Conservation (phyloP, 1,140 invertebrate genomes). For the Propsilocerus akamusi region DNA sequence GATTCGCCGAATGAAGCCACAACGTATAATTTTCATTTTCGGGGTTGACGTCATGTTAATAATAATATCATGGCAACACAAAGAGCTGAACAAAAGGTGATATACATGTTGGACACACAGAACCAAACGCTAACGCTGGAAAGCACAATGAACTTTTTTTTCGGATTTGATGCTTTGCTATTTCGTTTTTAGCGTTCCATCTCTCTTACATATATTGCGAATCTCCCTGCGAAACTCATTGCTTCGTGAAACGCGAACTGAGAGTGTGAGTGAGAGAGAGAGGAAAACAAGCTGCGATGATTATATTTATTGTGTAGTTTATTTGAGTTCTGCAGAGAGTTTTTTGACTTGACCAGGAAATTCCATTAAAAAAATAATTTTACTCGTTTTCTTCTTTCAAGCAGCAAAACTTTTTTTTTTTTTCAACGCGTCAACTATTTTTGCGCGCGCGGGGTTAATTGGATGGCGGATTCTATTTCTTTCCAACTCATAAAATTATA, state of each 20-base stretch:
- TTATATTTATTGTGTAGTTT: too few species aligned
- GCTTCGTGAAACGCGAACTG: too few species aligned
- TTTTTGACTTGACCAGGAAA: slow-evolving; percentile 4
- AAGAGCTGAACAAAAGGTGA: too few species aligned
- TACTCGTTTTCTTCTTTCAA: not conserved
- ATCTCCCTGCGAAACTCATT: too few species aligned
- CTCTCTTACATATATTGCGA: too few species aligned
- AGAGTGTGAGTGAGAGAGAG: too few species aligned
- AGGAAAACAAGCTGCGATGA: too few species aligned
- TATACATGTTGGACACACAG: slow-evolving; percentile 1
- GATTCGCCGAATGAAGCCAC: too few species aligned
- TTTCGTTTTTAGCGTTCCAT: not conserved
- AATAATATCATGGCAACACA: too few species aligned
- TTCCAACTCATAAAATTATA: too few species aligned
- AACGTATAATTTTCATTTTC: not conserved
- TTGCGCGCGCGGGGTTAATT: not conserved
- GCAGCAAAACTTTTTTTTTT: not conserved
- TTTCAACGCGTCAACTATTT: not conserved
- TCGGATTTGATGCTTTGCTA: not conserved
- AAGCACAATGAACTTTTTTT: slow-evolving; percentile 1
- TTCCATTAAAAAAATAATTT: not conserved
- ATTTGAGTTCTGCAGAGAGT: too few species aligned
- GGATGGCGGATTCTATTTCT: not conserved
- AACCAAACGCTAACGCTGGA: not conserved
- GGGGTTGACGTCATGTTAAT: not conserved